These are phyloP conservation scores for Physeter macrocephalus DNA, from an alignment of 2,113 vertebrate genomes.

Conservation along the genomic window DNA sequence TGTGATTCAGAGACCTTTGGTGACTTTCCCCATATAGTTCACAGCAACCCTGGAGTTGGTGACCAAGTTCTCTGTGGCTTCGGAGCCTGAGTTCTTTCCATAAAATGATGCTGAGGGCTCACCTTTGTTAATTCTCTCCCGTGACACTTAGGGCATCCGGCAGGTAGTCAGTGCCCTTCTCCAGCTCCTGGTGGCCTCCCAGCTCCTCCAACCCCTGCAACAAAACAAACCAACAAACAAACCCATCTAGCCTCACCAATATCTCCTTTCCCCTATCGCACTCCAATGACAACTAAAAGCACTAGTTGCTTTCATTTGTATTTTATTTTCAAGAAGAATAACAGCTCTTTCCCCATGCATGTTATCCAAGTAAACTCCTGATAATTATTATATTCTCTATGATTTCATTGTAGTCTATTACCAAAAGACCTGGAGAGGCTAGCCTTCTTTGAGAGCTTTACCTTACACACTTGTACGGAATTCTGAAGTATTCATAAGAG, in stretches of 20 bases:
- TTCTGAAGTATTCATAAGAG: neutral
- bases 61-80: neutral
- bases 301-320: neutral
- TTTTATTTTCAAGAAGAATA: neutral
- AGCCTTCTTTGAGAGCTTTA: neutral
- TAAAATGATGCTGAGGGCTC: neutral
- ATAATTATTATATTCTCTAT: neutral
- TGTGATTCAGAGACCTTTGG: neutral
- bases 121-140: neutral
- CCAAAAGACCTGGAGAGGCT: neutral
- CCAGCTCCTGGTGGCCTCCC: neutral
- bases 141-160: neutral
- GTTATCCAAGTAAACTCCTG: neutral
- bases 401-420: neutral
- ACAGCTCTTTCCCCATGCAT: neutral
- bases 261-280: neutral
- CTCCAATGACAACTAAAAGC: neutral
- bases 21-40: neutral
- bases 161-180: neutral
- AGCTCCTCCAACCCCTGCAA: neutral
- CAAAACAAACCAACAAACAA: neutral
- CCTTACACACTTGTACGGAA: neutral
- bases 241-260: neutral
- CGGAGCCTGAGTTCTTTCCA: neutral
- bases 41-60: neutral